phyloP scores from a whole-genome alignment of 1,140 invertebrate species.

The Cyphomyrmex costatus region DNA sequence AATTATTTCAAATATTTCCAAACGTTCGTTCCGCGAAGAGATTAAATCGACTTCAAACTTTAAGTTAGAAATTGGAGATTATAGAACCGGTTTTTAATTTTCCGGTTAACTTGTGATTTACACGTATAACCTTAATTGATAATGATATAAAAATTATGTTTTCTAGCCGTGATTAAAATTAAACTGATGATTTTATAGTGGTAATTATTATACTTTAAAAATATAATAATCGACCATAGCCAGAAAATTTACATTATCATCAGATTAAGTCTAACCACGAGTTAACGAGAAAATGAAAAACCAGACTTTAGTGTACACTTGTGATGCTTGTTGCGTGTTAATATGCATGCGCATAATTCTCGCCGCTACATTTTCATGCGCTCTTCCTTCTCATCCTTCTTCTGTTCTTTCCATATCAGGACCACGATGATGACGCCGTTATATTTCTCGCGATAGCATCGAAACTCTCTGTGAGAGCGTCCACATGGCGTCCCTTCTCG shows the following conservation, averaged over 20 bases:
- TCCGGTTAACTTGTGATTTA: too few relatives aligned
- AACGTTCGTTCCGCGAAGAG: constrained; percentile 62
- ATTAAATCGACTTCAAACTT: background rate
- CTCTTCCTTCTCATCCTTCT: background rate
- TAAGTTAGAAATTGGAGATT: constrained; percentile 8
- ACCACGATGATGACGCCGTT: constrained; percentile 71
- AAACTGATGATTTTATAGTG: too few relatives aligned
- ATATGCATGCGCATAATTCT: constrained; percentile 51
- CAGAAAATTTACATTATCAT: too few relatives aligned
- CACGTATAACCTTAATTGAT: too few relatives aligned
- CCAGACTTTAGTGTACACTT: background rate
- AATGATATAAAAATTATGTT: too few relatives aligned
- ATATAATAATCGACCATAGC: too few relatives aligned
- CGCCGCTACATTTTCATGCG: constrained; percentile 56
- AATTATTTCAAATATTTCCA: constrained; percentile 84
- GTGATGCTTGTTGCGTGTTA: background rate
- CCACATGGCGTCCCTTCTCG: background rate
- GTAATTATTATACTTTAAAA: too few relatives aligned
- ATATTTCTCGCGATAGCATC: constrained; percentile 74
- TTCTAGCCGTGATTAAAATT: too few relatives aligned
- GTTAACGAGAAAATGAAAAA: too few relatives aligned
- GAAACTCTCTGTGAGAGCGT: constrained; percentile 69
- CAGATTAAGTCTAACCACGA: too few relatives aligned
- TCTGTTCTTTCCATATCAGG: constrained; percentile 60
- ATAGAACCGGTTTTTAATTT: too few relatives aligned